phyloP scores from a whole-genome alignment of 2,888 invertebrate species.

The Mimachlamys varia region DNA sequence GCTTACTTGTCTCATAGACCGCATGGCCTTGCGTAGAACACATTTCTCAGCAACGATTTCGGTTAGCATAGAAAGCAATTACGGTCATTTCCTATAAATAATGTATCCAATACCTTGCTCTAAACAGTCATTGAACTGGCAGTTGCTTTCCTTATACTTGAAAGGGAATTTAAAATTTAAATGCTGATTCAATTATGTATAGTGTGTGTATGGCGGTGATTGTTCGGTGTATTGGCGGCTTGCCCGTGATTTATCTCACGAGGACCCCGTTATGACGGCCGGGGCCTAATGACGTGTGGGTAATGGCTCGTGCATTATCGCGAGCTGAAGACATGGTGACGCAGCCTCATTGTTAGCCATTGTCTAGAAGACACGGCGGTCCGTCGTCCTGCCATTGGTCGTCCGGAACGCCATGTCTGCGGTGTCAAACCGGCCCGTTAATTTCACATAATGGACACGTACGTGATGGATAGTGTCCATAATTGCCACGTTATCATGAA shows the following conservation, averaged over 20 bases:
- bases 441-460: not conserved
- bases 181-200: conserved; percentile 23
- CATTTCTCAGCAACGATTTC: not conserved
- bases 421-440: not conserved
- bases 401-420: not conserved
- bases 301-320: conserved; percentile 3
- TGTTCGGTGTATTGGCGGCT: not conserved
- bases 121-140: not conserved
- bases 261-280: not conserved
- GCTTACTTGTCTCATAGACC: not conserved
- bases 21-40: not conserved
- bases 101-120: not conserved
- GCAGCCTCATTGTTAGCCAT: not conserved
- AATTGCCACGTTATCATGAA: not conserved
- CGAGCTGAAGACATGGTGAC: not conserved
- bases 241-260: not conserved
- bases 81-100: not conserved
- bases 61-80: not conserved
- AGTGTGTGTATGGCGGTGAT: not conserved
- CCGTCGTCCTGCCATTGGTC: not conserved
- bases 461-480: not conserved
- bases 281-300: not conserved
- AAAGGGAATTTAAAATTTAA: conserved; percentile 31
- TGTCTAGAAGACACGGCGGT: not conserved
- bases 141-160: not conserved